Conservation (phyloP, 2,888 invertebrate genomes). For the Pseudococcus viburni region DNA sequence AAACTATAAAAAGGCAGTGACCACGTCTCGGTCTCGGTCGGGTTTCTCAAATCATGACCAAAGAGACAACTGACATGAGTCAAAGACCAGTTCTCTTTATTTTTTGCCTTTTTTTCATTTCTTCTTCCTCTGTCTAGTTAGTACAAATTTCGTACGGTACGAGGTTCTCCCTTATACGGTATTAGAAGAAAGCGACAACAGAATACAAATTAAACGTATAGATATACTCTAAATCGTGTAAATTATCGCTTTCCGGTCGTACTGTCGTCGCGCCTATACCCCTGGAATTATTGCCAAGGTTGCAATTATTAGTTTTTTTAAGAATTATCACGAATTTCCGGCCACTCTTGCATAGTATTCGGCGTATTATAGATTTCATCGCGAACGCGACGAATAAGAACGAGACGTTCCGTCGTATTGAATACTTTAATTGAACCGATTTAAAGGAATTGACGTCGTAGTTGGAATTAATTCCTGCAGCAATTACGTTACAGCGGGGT, state of each 20-base stretch:
- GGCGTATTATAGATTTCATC: constrained; percentile 3
- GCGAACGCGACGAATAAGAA: not conserved
- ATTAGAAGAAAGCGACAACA: not conserved
- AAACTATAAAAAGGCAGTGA: not conserved
- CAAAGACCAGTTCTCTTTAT: not conserved
- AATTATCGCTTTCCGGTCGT: constrained; percentile 32
- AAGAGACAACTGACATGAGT: constrained; percentile 4
- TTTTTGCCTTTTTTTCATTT: not conserved
- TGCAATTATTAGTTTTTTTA: constrained; percentile 4
- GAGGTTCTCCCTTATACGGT: constrained; percentile 11
- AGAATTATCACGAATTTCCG: constrained; percentile 34
- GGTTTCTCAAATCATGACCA: constrained; percentile 27
- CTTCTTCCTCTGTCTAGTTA: not conserved
- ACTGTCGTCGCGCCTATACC: constrained; percentile 4
- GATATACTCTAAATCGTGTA: not conserved
- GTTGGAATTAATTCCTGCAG: constrained; percentile 6
- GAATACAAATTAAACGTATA: constrained; percentile 43
- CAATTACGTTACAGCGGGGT: constrained; percentile 12
- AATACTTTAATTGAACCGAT: constrained; percentile 15
- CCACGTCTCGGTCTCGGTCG: not conserved
- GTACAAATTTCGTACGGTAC: not conserved
- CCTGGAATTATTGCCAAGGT: constrained; percentile 27
- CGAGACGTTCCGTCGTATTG: not conserved
- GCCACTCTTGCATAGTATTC: not conserved
- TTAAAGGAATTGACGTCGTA: constrained; percentile 22